These are phyloP conservation scores for Fregetta grallaria DNA, from an alignment of 2,113 vertebrate genomes.

Conservation along the genomic window DNA sequence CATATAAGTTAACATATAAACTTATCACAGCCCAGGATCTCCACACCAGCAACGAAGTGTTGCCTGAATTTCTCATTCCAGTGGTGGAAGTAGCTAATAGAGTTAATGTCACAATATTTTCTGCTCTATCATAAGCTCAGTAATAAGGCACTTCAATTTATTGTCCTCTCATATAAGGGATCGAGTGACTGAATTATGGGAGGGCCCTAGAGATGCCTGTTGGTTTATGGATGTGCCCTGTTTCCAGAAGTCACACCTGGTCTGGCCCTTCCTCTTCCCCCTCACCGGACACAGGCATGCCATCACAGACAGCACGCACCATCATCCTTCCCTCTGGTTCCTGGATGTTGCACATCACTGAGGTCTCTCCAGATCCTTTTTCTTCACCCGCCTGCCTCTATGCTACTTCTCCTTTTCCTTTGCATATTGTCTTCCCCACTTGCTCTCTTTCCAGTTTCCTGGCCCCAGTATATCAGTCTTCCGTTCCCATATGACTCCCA, in stretches of 20 bases:
- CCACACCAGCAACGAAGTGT: not conserved
- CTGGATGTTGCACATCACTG: not conserved
- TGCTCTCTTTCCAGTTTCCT: constrained; percentile 22
- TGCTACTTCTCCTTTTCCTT: not conserved
- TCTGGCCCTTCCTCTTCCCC: not conserved
- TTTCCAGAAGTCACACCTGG: not conserved
- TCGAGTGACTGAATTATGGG: not conserved
- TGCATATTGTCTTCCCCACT: not conserved
- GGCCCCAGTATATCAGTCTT: not conserved
- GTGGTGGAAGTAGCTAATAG: not conserved
- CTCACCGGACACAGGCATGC: not conserved
- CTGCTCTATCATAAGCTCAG: not conserved
- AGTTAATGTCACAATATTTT: not conserved
- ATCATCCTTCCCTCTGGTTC: not conserved
- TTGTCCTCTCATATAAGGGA: not conserved
- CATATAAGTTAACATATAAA: not conserved
- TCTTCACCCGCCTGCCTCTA: not conserved
- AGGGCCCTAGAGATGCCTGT: not conserved
- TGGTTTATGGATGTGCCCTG: not conserved
- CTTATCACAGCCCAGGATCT: not conserved
- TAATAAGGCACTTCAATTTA: constrained; percentile 6
- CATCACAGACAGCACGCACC: rapidly evolving
- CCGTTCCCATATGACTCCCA: not conserved
- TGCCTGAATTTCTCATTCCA: not conserved
- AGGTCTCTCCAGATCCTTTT: not conserved